Conservation (phyloP, 1,140 invertebrate genomes). For the Calosoma granatense region DNA sequence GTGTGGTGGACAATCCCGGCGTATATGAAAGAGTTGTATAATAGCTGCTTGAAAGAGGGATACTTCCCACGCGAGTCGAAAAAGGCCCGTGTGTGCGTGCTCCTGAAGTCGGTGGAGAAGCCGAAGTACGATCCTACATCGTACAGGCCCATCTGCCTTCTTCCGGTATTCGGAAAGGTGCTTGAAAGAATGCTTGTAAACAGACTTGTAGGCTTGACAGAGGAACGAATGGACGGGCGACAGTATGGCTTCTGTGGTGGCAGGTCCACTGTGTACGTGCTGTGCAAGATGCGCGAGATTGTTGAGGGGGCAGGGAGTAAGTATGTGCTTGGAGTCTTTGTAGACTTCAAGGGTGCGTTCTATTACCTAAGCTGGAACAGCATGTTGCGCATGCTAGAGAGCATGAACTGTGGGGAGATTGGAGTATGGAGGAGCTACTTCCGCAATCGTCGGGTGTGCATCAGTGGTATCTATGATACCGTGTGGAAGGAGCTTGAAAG, state of each 20-base stretch:
- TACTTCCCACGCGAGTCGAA: too few species aligned
- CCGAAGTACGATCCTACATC: too few species aligned
- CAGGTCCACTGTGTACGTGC: conserved; percentile 13
- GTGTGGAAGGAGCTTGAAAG: conserved; percentile 10
- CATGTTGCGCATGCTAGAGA: too few species aligned
- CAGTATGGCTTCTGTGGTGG: conserved; percentile 13
- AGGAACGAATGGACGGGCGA: conserved; percentile 1
- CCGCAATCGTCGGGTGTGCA: neutral
- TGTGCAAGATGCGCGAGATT: neutral
- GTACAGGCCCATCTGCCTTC: too few species aligned
- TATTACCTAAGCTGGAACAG: neutral
- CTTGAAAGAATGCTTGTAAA: too few species aligned
- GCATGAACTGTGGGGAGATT: neutral
- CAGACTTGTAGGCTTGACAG: too few species aligned
- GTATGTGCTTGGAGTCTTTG: neutral
- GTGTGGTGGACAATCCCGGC: too few species aligned
- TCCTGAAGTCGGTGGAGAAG: too few species aligned
- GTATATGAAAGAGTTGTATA: too few species aligned
- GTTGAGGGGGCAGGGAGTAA: neutral
- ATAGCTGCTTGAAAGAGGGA: too few species aligned
- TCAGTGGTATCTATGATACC: neutral
- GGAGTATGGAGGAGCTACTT: neutral
- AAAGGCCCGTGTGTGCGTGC: too few species aligned
- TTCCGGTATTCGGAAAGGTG: too few species aligned
- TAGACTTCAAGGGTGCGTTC: neutral